phyloP scores from a whole-genome alignment of 2,797 vertebrate species.

The Alauda arvensis region DNA sequence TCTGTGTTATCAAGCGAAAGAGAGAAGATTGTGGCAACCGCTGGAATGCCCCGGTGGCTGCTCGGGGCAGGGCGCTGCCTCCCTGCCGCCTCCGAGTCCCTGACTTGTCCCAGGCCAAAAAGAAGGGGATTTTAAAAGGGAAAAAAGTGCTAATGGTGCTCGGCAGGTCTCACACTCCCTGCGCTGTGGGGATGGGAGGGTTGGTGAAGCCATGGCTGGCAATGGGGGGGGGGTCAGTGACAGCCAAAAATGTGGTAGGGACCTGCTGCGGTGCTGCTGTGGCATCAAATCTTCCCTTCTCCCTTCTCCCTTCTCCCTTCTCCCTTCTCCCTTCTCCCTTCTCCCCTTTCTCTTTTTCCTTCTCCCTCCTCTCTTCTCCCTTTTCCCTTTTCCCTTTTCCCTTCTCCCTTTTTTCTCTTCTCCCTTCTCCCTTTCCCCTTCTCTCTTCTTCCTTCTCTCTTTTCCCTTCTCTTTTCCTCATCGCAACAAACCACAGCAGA shows the following conservation, averaged over 20 bases:
- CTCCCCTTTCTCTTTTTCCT: not conserved
- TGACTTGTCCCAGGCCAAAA: not conserved
- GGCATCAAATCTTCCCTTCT: not conserved
- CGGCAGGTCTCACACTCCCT: not conserved
- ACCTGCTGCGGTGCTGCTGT: not conserved
- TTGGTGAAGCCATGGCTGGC: not conserved
- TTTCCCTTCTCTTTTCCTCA: not conserved
- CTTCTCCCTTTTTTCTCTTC: not conserved
- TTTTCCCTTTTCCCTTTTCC: not conserved
- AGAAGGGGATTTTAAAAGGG: not conserved
- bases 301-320: too few relatives aligned
- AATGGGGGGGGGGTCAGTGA: not conserved
- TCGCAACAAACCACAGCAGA: not conserved
- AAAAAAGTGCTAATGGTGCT: not conserved
- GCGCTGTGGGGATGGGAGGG: not conserved
- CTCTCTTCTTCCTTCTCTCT: not conserved
- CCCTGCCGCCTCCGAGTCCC: rapidly evolving
- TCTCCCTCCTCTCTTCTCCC: not conserved
- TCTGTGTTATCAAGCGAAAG: not conserved
- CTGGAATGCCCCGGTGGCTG: rapidly evolving
- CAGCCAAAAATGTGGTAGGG: not conserved
- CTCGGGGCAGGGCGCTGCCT: rapidly evolving
- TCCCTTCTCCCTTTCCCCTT: not conserved
- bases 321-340: not conserved
- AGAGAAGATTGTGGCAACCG: not conserved